A percentile compares a stretch with the other conserved stretches of the same genome.
Conservation (phyloP, 2,888 invertebrate genomes). For the Lepas anatifera region DNA sequence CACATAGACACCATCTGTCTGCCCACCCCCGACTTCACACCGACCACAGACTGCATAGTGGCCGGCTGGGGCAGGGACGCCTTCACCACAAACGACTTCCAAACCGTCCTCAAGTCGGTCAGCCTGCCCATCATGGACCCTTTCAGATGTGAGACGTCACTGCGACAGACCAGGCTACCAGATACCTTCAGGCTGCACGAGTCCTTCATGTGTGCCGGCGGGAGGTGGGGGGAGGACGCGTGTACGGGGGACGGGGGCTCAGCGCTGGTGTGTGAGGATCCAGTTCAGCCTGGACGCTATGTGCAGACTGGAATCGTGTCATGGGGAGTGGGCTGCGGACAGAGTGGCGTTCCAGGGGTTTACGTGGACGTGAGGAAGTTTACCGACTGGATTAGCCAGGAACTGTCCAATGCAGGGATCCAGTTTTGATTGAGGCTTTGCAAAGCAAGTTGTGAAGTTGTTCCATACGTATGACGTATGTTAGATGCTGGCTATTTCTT, state of each 20-base stretch:
- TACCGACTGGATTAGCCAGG: conserved; percentile 21
- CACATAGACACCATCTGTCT: conserved; percentile 12
- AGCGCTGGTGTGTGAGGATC: conserved; percentile 27
- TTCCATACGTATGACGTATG: no score
- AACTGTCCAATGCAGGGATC: conserved; percentile 24
- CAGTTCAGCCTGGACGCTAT: conserved; percentile 26
- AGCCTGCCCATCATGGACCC: conserved; percentile 28
- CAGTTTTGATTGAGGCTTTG: no score
- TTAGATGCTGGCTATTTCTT: no score
- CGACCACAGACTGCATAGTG: background rate
- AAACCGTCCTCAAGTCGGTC: conserved; percentile 26
- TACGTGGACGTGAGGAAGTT: conserved; percentile 20
- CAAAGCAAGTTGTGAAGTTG: no score
- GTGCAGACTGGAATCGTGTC: conserved; percentile 31
- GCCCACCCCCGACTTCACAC: background rate
- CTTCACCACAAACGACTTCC: conserved; percentile 12
- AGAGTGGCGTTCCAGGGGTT: conserved; percentile 27
- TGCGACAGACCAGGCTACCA: conserved; percentile 28
- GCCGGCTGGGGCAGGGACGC: background rate
- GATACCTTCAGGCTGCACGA: conserved; percentile 27
- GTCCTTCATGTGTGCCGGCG: conserved; percentile 30
- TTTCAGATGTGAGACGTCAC: conserved; percentile 26
- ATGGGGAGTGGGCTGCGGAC: conserved; percentile 30
- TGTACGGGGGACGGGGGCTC: conserved; percentile 30
- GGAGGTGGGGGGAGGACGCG: conserved; percentile 25